These are phyloP conservation scores for Psephotus haematonotus DNA, from an alignment of 2,113 vertebrate genomes.

Conservation along the genomic window DNA sequence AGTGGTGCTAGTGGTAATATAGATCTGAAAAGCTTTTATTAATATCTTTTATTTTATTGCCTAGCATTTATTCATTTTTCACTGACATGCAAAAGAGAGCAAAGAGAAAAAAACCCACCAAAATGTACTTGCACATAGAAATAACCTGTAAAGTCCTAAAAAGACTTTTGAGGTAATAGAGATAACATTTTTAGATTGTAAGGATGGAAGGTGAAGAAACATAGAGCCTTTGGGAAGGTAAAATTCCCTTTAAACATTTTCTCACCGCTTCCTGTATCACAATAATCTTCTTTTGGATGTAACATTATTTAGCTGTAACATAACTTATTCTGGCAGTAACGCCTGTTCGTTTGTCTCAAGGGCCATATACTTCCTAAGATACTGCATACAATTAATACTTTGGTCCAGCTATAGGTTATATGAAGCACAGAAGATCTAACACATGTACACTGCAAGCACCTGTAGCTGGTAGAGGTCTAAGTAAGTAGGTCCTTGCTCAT, in stretches of 20 bases:
- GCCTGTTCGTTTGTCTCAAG: not conserved
- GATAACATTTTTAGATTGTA: not conserved
- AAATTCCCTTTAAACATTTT: constrained; percentile 36
- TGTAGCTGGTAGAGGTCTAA: not conserved
- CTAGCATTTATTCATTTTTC: not conserved
- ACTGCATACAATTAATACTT: not conserved
- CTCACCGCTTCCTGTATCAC: not conserved
- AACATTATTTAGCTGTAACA: constrained; percentile 6
- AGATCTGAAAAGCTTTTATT: not conserved
- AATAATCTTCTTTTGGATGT: not conserved
- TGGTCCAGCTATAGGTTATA: not conserved
- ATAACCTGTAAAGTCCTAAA: not conserved
- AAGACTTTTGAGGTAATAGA: not conserved
- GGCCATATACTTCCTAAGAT: not conserved
- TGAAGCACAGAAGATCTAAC: not conserved
- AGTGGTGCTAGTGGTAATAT: not conserved
- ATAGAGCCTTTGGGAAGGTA: constrained; percentile 7
- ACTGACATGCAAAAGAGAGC: not conserved
- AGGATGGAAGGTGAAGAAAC: constrained; percentile 3
- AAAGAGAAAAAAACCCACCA: not conserved
- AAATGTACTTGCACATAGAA: not conserved
- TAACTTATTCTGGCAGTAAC: constrained; percentile 23
- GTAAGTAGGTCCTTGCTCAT: not conserved
- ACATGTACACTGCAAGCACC: not conserved
- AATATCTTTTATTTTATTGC: not conserved